These are phyloP conservation scores for Onychostruthus taczanowskii DNA, from an alignment of 2,113 vertebrate species.

Conservation along the genomic window DNA sequence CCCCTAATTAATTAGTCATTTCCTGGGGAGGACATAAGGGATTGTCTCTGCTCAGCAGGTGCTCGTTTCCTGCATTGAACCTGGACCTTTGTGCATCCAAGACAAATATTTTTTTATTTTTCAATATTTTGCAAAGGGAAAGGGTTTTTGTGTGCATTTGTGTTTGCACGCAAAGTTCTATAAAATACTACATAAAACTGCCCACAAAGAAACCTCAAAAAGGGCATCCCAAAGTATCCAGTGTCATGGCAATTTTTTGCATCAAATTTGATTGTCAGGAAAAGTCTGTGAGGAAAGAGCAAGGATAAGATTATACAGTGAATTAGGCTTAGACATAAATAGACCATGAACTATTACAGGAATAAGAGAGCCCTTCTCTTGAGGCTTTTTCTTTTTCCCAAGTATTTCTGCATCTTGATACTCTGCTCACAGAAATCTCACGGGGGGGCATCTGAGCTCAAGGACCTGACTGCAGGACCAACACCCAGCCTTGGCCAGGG, in stretches of 20 bases:
- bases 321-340: neutral
- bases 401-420: neutral
- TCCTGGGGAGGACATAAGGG: neutral
- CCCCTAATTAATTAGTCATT: neutral
- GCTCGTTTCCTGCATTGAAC: fast-evolving
- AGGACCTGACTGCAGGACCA: neutral
- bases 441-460: neutral
- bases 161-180: neutral
- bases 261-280: neutral
- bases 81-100: neutral
- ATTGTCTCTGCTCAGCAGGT: neutral
- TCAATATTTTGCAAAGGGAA: neutral
- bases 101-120: too few species aligned
- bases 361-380: neutral
- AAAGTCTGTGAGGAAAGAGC: neutral
- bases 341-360: neutral
- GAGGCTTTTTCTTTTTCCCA: neutral
- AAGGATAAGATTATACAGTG: neutral
- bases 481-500: neutral
- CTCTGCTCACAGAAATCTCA: neutral
- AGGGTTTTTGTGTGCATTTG: fast-evolving
- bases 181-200: neutral
- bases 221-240: neutral
- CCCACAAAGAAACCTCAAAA: neutral
- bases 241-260: neutral